Evolutionary conservation across 1,140 invertebrate species (phyloP), one percentile per base, ranked within the genome.

Genomic region (Drosophila parvula): DNA sequence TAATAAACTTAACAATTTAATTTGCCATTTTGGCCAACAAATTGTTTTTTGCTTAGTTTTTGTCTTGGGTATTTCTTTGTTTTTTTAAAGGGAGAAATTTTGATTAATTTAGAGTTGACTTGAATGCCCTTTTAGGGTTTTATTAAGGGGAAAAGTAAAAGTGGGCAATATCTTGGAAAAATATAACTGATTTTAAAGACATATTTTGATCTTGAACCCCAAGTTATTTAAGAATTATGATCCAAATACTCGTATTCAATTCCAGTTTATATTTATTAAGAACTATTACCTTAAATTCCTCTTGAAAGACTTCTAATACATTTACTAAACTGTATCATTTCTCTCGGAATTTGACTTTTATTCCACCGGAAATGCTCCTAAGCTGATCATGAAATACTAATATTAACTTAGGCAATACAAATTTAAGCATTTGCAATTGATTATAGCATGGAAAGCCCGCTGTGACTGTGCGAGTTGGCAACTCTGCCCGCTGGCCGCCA

Each of bases 1-100:
- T 80, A 78, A 55, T 78, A 65, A 81, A 81, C 40, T 79, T 65
- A 78, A 78, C 82, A 86, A 84, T 80, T 84, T 80, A 78, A 81
- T 79, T 81, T 74, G 63, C 27, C 32, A 43, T 59, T 61, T 78
- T 53, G 40, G 43, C 34, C 45, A 51, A 53, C 40, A 68, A 68
- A 68, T 57, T 51, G 41, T 55, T 74, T 48, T 43, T 53, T 47
- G 22, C 8, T 14, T 7, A 40, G 18, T 34, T 45, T n/a, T 22
- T 22, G 22, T 22, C 22, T 22, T 22, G 32, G 32, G 36, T 9
- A 14, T 22, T 50, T 55, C 14, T 36, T 14, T 16, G 11, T 4
- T 36, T 48, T 48, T 48, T 1, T 8, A n/a, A 18, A 7, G 28
- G 36, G 36, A 65, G n/a, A 43, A n/a, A n/a, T n/a, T 51, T 63